Percentiles rank a stretch among this genome's conserved stretches.
Conservation (phyloP, 35 echinoderm and acorn worm genomes). For the Strongylocentrotus purpuratus region DNA sequence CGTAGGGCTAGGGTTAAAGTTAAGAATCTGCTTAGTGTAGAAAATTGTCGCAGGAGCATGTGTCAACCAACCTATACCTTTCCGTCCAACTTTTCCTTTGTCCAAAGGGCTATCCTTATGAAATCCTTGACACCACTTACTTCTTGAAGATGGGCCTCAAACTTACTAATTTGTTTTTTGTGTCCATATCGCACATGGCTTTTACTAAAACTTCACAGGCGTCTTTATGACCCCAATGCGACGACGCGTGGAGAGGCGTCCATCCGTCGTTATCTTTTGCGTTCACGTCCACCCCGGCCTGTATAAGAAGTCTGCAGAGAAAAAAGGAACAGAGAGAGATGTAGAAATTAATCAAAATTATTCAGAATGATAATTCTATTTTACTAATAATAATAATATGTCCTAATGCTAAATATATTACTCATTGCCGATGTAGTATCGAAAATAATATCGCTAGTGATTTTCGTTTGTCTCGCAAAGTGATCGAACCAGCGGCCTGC, state of each 20-base stretch:
- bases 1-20: too few relatives aligned
- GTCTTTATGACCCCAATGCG: conserved; percentile 98
- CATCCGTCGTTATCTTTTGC: conserved; percentile 86
- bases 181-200: conserved; percentile 87
- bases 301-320: conserved; percentile 86
- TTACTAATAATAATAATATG: too few relatives aligned
- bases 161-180: conserved; percentile 97
- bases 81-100: not conserved
- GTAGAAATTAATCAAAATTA: not conserved
- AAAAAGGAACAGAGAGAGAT: not conserved
- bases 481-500: too few relatives aligned
- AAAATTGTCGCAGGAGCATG: too few relatives aligned
- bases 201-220: conserved; percentile 88
- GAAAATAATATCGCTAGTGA: too few relatives aligned
- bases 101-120: not conserved
- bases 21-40: too few relatives aligned
- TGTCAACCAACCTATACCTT: not conserved
- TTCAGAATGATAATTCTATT: not conserved
- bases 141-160: not conserved
- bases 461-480: too few relatives aligned
- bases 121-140: conserved; percentile 11
- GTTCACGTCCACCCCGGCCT: conserved; percentile 86
- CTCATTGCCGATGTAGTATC: too few relatives aligned
- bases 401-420: too few relatives aligned
- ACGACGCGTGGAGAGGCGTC: conserved; percentile 92